Percentiles rank a stretch among this genome's conserved stretches.
Evolutionary conservation across 2,888 invertebrate species (phyloP).

Genomic region (Rotaria socialis): DNA sequence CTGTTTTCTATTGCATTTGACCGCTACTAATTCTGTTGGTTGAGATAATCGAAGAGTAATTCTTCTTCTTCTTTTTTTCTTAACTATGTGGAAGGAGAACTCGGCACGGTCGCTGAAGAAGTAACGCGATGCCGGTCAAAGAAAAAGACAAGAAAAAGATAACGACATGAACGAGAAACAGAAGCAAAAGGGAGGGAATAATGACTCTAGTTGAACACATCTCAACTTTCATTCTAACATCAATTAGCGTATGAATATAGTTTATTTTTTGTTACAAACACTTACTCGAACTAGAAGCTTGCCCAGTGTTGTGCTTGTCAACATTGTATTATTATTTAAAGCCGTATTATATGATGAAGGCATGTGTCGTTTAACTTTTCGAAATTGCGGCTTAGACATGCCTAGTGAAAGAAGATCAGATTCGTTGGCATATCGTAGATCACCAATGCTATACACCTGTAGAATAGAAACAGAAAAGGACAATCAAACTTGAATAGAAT

Average conservation of each 20-base stretch:
- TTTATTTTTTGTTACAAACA: background rate
- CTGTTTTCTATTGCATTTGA: conserved; percentile 13
- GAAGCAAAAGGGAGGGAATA: background rate
- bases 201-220: background rate
- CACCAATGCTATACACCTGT: conserved; percentile 9
- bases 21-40: conserved; percentile 1
- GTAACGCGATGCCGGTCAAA: background rate
- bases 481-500: background rate
- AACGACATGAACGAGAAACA: conserved; percentile 18
- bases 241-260: background rate
- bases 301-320: conserved; percentile 16
- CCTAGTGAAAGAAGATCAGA: background rate
- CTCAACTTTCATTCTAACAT: background rate
- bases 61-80: background rate
- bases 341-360: background rate
- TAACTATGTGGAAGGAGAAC: background rate
- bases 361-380: conserved; percentile 29
- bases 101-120: background rate
- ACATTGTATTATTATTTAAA: background rate
- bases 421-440: background rate
- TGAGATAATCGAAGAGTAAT: conserved; percentile 19
- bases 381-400: conserved; percentile 22
- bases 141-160: conserved; percentile 1
- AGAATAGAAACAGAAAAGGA: background rate
- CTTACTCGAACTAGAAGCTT: conserved; percentile 13